phyloP scores from a whole-genome alignment of 2,113 vertebrate species.

The Centropus bengalensis region DNA sequence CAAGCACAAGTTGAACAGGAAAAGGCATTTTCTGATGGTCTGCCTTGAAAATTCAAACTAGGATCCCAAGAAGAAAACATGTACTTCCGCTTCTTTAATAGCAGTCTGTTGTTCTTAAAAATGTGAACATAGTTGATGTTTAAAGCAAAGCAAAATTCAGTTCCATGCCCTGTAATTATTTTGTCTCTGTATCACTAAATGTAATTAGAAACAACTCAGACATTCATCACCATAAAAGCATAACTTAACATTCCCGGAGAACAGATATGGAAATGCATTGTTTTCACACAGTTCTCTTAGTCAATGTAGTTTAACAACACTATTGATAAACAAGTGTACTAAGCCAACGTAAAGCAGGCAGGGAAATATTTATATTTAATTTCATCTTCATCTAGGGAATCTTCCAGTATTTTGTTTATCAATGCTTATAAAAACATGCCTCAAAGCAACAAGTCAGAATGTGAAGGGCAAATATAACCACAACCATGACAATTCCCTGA shows the following conservation, averaged over 20 bases:
- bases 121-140: neutral
- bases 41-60: neutral
- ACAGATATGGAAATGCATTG: neutral
- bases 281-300: neutral
- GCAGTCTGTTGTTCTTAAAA: neutral
- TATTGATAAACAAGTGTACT: neutral
- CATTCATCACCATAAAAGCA: neutral
- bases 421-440: neutral
- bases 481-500: neutral
- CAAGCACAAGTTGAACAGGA: neutral
- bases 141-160: neutral
- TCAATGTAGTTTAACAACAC: neutral
- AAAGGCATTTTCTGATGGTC: neutral
- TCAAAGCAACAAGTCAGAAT: neutral
- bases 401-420: neutral
- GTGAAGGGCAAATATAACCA: fast-evolving
- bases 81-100: neutral
- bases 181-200: neutral
- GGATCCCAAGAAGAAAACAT: neutral
- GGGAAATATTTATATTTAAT: neutral
- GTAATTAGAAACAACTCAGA: neutral
- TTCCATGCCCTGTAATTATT: neutral
- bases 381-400: neutral
- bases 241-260: neutral
- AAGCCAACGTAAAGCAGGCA: neutral